These are phyloP conservation scores for Hetaerina titia DNA, from an alignment of 2,888 invertebrate genomes.

Conservation along the genomic window DNA sequence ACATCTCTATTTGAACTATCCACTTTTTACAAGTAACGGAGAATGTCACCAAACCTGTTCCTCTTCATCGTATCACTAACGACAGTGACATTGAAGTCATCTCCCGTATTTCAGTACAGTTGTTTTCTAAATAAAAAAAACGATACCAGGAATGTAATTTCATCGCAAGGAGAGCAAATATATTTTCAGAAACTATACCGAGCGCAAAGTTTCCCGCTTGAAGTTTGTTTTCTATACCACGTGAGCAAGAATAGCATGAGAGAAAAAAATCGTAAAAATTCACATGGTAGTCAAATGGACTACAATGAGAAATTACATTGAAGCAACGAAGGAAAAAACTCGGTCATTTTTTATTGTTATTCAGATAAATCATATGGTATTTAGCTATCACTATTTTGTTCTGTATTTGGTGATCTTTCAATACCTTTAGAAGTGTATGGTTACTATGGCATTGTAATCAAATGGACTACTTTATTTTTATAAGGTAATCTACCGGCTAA, in stretches of 20 bases:
- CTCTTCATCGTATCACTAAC: slow-evolving; percentile 4
- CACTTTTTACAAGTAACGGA: not conserved
- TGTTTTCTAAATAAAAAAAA: not conserved
- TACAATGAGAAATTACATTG: not conserved
- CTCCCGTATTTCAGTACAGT: not conserved
- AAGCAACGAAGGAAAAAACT: not conserved
- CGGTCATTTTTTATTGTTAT: not conserved
- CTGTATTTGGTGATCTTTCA: too few relatives aligned
- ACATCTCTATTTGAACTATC: not conserved
- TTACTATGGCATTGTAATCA: too few relatives aligned
- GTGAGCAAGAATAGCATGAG: not conserved
- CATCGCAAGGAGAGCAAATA: not conserved
- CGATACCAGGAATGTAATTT: not conserved
- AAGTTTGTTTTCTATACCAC: not conserved
- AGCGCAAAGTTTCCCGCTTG: not conserved
- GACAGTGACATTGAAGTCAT: not conserved
- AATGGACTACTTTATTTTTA: too few relatives aligned
- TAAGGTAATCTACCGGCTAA: too few relatives aligned
- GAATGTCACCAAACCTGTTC: slow-evolving; percentile 29
- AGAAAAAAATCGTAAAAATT: not conserved
- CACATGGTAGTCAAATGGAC: too few relatives aligned
- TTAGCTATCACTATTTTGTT: too few relatives aligned
- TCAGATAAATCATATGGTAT: too few relatives aligned
- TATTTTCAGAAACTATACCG: too few relatives aligned
- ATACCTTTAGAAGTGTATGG: too few relatives aligned